A percentile compares a stretch with the other conserved stretches of the same genome.
These are phyloP conservation scores for Sarcophaga peregrina DNA, from an alignment of 1,140 invertebrate genomes.

Conservation along the genomic window DNA sequence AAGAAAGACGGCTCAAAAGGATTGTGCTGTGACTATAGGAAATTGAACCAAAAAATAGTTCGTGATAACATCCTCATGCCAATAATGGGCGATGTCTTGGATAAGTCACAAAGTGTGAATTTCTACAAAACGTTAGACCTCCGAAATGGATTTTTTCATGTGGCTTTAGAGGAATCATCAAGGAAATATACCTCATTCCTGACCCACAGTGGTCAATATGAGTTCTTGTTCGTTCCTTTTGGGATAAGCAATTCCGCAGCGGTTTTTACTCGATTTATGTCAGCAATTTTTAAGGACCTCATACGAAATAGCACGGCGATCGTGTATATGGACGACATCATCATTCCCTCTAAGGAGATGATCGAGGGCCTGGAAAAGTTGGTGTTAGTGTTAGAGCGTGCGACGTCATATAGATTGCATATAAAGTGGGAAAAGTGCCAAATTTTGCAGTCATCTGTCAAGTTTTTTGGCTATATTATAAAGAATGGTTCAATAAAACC, in stretches of 20 bases:
- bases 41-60: constrained; percentile 49
- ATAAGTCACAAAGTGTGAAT: constrained; percentile 46
- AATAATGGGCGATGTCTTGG: constrained; percentile 57
- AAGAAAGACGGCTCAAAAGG: constrained; percentile 50
- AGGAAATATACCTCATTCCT: constrained; percentile 44
- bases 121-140: constrained; percentile 55
- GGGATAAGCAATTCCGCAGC: constrained; percentile 54
- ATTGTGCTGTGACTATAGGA: constrained; percentile 52
- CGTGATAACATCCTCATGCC: constrained; percentile 54
- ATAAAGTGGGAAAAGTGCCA: constrained; percentile 53
- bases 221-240: constrained; percentile 67
- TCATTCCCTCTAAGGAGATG: constrained; percentile 48
- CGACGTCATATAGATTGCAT: constrained; percentile 1
- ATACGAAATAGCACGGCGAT: constrained; percentile 27
- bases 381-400: not conserved
- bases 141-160: constrained; percentile 47
- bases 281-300: constrained; percentile 37
- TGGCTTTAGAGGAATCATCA: not conserved
- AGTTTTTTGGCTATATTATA: constrained; percentile 51
- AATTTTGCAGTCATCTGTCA: constrained; percentile 48
- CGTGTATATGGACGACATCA: constrained; percentile 46
- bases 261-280: constrained; percentile 56
- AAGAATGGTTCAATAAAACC: constrained; percentile 47
- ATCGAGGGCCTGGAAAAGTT: constrained; percentile 43
- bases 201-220: constrained; percentile 35